These are phyloP conservation scores for Silurus aristotelis DNA, from an alignment of 2,797 vertebrate species.

Conservation along the genomic window DNA sequence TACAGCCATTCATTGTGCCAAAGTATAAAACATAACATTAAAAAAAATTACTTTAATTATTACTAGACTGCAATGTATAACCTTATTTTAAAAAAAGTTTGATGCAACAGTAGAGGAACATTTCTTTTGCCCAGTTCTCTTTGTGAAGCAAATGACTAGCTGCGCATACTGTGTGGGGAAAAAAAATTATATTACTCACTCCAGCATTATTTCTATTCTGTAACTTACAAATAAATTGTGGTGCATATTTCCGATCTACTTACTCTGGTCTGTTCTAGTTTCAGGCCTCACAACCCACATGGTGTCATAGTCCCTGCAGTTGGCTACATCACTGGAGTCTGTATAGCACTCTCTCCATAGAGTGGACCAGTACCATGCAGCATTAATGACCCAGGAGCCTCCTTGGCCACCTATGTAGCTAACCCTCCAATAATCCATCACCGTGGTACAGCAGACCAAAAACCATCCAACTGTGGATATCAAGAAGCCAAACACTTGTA, in stretches of 20 bases:
- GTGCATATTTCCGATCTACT: neutral
- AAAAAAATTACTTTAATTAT: neutral
- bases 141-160: neutral
- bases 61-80: neutral
- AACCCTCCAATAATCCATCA: constrained; percentile 77
- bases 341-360: constrained; percentile 77
- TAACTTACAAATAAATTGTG: too few relatives aligned
- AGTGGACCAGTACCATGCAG: constrained; percentile 78
- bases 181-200: neutral
- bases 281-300: constrained; percentile 68
- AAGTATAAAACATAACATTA: neutral
- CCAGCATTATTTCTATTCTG: neutral
- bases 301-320: constrained; percentile 73
- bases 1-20: neutral
- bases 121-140: neutral
- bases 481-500: constrained; percentile 75
- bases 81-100: too few relatives aligned
- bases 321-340: constrained; percentile 69
- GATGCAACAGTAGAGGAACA: neutral
- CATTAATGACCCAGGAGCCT: constrained; percentile 75
- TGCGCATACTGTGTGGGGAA: neutral
- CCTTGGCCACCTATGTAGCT: constrained; percentile 72
- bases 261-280: constrained; percentile 23
- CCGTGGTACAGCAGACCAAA: constrained; percentile 74
- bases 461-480: constrained; percentile 74